Evolutionary conservation across 1,140 invertebrate species (phyloP).

Genomic region (Halyomorpha halys): DNA sequence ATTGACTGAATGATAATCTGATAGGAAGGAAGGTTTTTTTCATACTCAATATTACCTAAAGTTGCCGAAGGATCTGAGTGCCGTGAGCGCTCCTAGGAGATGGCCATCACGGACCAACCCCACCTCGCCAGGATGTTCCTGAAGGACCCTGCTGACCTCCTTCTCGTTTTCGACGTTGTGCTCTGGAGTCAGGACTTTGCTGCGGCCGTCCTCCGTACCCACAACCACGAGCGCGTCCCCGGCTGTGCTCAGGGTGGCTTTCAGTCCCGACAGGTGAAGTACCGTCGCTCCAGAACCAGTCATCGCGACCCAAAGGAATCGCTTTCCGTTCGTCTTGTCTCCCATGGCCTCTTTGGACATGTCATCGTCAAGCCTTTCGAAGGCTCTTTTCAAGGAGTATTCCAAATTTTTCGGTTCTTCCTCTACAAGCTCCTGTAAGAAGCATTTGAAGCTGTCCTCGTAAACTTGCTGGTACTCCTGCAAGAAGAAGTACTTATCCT

Average conservation of each 20-base stretch:
- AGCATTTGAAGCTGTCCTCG: slow-evolving; percentile 50
- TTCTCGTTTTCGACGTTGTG: slow-evolving; percentile 82
- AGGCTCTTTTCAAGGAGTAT: slow-evolving; percentile 60
- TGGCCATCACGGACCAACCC: slow-evolving; percentile 81
- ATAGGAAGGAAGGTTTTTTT: no score
- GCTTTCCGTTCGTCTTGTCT: not conserved
- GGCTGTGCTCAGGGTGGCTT: not conserved
- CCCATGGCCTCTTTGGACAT: slow-evolving; percentile 44
- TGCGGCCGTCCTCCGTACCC: not conserved
- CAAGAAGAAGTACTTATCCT: slow-evolving; percentile 61
- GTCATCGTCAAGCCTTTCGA: slow-evolving; percentile 69
- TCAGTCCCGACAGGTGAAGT: not conserved
- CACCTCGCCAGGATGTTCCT: slow-evolving; percentile 80
- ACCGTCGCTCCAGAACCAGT: slow-evolving; percentile 32
- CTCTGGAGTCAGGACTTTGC: slow-evolving; percentile 34
- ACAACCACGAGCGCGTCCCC: not conserved
- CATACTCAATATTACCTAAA: slow-evolving; percentile 51
- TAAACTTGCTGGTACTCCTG: slow-evolving; percentile 61
- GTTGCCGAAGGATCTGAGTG: slow-evolving; percentile 94
- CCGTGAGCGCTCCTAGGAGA: slow-evolving; percentile 84
- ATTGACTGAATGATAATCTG: no score
- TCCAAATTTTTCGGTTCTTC: slow-evolving; percentile 44
- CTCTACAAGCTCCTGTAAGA: slow-evolving; percentile 35
- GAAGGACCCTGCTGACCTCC: slow-evolving; percentile 69
- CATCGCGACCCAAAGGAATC: slow-evolving; percentile 15